Conservation (phyloP, 2,888 invertebrate genomes). For the Boloria selene region DNA sequence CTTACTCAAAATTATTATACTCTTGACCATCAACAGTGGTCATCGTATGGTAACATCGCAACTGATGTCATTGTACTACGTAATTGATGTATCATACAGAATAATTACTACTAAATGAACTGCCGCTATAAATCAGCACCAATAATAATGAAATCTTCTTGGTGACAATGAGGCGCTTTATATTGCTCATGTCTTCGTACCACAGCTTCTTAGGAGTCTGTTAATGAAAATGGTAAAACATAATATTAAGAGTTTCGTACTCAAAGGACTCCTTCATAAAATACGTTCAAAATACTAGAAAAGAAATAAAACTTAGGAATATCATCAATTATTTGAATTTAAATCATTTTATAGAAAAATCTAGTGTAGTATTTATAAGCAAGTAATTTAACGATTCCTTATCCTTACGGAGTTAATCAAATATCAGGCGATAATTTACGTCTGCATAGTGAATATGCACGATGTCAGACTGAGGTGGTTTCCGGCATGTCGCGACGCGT, state of each 20-base stretch:
- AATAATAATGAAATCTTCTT: slow-evolving; percentile 35
- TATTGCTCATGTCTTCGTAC: neutral
- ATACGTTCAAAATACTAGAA: too few relatives aligned
- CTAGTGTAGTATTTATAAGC: too few relatives aligned
- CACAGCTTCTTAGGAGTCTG: neutral
- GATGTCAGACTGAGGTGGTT: slow-evolving; percentile 46
- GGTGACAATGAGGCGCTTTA: slow-evolving; percentile 28
- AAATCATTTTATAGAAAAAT: too few relatives aligned
- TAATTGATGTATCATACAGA: slow-evolving; percentile 44
- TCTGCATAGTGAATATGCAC: slow-evolving; percentile 37
- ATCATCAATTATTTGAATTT: too few relatives aligned
- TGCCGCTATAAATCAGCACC: slow-evolving; percentile 37
- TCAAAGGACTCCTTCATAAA: too few relatives aligned
- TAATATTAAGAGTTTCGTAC: too few relatives aligned
- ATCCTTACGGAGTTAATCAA: slow-evolving; percentile 25
- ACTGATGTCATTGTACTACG: slow-evolving; percentile 47
- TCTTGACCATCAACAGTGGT: slow-evolving; percentile 19
- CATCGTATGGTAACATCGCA: slow-evolving; percentile 23
- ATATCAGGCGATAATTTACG: slow-evolving; percentile 34
- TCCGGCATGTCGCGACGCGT: slow-evolving; percentile 51
- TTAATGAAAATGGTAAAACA: neutral
- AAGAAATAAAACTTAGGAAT: too few relatives aligned
- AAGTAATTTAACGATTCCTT: neutral
- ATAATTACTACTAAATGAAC: slow-evolving; percentile 39
- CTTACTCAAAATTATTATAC: too few relatives aligned